A percentile compares a stretch with the other conserved stretches of the same genome.
Conservation (phyloP, 1,140 invertebrate species). For the Atta cephalotes region DNA sequence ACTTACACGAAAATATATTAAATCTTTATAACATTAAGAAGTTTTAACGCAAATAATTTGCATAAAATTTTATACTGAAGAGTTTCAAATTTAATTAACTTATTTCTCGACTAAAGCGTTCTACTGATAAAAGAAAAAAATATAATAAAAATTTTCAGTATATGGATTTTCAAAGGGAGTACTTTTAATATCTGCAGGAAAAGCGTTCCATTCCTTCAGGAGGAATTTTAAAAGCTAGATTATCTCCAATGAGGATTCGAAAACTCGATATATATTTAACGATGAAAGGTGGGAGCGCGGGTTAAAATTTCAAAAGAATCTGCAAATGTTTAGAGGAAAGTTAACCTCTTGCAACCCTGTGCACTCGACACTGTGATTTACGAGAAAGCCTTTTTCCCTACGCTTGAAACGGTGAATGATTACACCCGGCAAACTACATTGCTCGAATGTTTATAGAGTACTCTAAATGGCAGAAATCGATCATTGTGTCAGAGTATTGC, state of each 20-base stretch:
- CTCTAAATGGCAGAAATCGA: constrained; percentile 55
- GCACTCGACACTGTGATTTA: constrained; percentile 60
- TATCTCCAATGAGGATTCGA: neutral
- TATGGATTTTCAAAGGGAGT: neutral
- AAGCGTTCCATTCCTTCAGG: neutral
- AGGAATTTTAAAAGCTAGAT: constrained; percentile 11
- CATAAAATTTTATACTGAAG: neutral
- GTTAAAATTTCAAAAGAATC: constrained; percentile 47
- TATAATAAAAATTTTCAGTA: neutral
- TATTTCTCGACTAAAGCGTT: neutral
- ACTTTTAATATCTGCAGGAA: neutral
- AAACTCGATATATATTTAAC: neutral
- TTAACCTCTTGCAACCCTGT: constrained; percentile 42
- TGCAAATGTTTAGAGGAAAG: constrained; percentile 28
- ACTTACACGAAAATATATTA: neutral
- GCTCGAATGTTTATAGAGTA: constrained; percentile 61
- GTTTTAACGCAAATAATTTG: constrained; percentile 6
- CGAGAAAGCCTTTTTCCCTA: constrained; percentile 53
- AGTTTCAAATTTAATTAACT: neutral
- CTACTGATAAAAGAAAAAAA: no score
- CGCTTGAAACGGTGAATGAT: constrained; percentile 61
- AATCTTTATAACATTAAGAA: neutral
- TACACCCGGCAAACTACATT: constrained; percentile 56
- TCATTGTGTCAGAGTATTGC: constrained; percentile 56
- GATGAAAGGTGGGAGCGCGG: neutral